Evolutionary conservation across 1,140 invertebrate species (phyloP).

Genomic region (Dryas iulia): DNA sequence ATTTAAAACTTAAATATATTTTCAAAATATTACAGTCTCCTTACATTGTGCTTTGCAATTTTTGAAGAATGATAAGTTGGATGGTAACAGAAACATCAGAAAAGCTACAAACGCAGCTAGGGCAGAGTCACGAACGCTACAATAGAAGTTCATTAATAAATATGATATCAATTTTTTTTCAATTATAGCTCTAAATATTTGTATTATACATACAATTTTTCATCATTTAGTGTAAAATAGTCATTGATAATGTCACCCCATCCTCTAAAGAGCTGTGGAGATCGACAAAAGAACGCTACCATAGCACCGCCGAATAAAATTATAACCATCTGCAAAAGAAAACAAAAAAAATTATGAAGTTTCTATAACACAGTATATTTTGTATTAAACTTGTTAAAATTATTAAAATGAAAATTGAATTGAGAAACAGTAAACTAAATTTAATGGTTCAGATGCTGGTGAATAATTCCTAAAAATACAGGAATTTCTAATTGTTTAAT

Average conservation of each 20-base stretch:
- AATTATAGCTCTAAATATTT: background rate
- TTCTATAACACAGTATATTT: too few relatives aligned
- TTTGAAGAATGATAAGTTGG: slow-evolving; percentile 84
- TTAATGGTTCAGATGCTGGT: too few relatives aligned
- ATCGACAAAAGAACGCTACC: slow-evolving; percentile 56
- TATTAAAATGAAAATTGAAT: too few relatives aligned
- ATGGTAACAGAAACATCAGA: slow-evolving; percentile 88
- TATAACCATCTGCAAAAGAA: slow-evolving; percentile 60
- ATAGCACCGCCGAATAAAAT: slow-evolving; percentile 55
- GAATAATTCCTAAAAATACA: too few relatives aligned
- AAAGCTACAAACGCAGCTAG: slow-evolving; percentile 88
- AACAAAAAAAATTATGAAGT: background rate
- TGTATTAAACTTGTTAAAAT: too few relatives aligned
- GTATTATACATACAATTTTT: slow-evolving; percentile 19
- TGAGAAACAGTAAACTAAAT: too few relatives aligned
- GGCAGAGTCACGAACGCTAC: slow-evolving; percentile 89
- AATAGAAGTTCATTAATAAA: background rate
- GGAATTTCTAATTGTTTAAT: too few relatives aligned
- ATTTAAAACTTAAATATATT: too few relatives aligned
- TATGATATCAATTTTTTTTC: background rate
- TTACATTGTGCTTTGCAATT: slow-evolving; percentile 78
- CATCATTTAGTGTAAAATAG: slow-evolving; percentile 33
- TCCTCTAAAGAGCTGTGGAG: slow-evolving; percentile 60
- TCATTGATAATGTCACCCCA: slow-evolving; percentile 55
- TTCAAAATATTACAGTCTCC: background rate